Evolutionary conservation across 1,140 invertebrate species (phyloP), one percentile per base, ranked within the genome.

Genomic region (Bombus cullumanus): DNA sequence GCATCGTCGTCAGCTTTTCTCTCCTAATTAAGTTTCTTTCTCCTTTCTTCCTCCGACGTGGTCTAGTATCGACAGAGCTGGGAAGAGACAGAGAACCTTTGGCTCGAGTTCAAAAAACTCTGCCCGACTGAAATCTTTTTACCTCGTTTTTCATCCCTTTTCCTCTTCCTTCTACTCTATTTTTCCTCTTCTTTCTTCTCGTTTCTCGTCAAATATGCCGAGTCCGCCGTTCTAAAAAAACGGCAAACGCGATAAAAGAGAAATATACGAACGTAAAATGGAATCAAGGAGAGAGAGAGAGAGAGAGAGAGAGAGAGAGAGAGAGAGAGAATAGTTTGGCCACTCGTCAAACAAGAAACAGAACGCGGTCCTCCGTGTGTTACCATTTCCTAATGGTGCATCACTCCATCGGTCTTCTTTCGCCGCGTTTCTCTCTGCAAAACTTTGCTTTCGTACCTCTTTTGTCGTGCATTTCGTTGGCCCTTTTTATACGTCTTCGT

Each of bases 101-200:
- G 83, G 83, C 83, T 53, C 47, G 59, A 18, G 59, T 85, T 85
- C 83, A 81, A 81, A 72, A 85, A 81, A 74, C 75, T 43, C 77
- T 5, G 8, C 37, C 39, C 69, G 12, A 39, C 1, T 71, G 62
- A 68, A 68, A 37, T 68, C 77, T 28, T 68, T 53, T 39, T 28
- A 53, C 28, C 78, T 3, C 43, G 39, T 18, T 43, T 10, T 2
- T 8, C 15, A 13, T 12, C 15, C 22, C n/a, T 22, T 12, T 25
- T 37, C 5, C 25, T 39, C 8, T 22, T 15, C 25, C 25, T 9
- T 22, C 13, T 1, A 59, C 34, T 18, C 15, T 18, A 34, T 34
- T 62, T 47, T 37, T n/a, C 31, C 34, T 41, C 12, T 28, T 25
- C 0, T 28, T 39, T 34, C 37, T 34, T 37, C 34, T 39, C 66